Evolutionary conservation across 1,140 invertebrate genomes (phyloP), one percentile per base, ranked within the genome.

Genomic region (Pogonognathellus flavescens): DNA sequence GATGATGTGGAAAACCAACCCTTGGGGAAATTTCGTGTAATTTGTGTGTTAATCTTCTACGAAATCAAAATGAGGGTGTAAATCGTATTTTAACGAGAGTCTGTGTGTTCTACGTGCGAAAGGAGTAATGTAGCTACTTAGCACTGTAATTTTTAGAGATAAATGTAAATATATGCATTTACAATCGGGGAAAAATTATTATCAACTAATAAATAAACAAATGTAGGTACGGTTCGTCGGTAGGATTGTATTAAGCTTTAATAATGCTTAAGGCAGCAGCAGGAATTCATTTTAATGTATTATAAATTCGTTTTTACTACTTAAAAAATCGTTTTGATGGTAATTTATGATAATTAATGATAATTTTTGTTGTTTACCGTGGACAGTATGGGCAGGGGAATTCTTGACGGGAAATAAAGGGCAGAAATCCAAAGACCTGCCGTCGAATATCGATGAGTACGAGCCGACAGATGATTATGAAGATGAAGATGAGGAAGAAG

Each of bases 371-470:
- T 31, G 20, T 66, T 66, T 25, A 14, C 49, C 6, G n/a, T n/a
- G 5, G n/a, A 16, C 70, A 76, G 70, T 85, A 22, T 55, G 76
- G 84, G 72, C 31, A 66, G 84, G 84, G 81, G 50, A 82, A 60
- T 52, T 62, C 52, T 52, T 55, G 55, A 49, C 25, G 62, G 60
- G 41, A 85, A 80, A 41, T 41, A 41, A 57, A 76, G 84, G 20
- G 57, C 84, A 52, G 60, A 80, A 55, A n/a, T 60, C 18, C 11
- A 53, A 76, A 83, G 81, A 60, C 80, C 85, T 83, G 53, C 80
- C 81, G 49, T 81, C 85, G 22, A 86, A 66, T 60, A 83, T 86
- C 53, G 85, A 86, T 57, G 85, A 86, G n/a, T 86, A 86, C 22
- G 85, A 86, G 66, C 84, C 84, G 80, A 52, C 80, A 18, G 85